Evolutionary conservation across 2,797 vertebrate species (phyloP), one percentile per base, ranked within the genome.

Genomic region (Lycodopsis pacificus): DNA sequence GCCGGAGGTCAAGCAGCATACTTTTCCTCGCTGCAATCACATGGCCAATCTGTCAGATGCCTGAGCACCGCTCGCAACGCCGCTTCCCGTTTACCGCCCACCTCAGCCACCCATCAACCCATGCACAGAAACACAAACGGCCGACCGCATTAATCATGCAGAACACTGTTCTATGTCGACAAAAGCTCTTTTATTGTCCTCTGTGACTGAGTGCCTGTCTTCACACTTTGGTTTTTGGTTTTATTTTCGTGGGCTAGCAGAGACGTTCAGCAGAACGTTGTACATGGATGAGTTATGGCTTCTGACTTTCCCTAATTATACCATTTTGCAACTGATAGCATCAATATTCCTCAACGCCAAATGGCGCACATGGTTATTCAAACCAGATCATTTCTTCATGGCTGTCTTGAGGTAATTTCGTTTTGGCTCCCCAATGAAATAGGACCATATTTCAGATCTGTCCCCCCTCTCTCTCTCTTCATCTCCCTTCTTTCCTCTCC

Each of bases 21-120:
- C 92, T 87, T 91, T 91, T 88, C 90, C 91, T 90, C 59, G 77
- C 82, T 85, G 84, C 81, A 79, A 89, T 88, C 88, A 89, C 88
- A 77, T 77, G 83, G 70, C 87, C 88, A 88, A 44, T 90, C 82
- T 92, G 87, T 91, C 86, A 84, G 82, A 83, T 25, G 76, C 78
- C 78, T 46, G 27, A 20, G 19, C 71, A 42, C 71, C 11, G 48
- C 76, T 73, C 82, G 83, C 63, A 77, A 72, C 64, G 19, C 82
- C 4, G 74, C 85, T 92, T 91, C 86, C 79, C 73, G 71, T 80
- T 81, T 66, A 62, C 80, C 77, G 81, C 76, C 80, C 85, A 80
- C 76, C 76, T 81, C 74, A 59, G 44, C 69, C 76, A 62, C 83
- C 84, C 73, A 59, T 76, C 76, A 64, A 69, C 84, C 72, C 72